These are phyloP conservation scores for Sapayoa aenigma DNA, from an alignment of 2,113 vertebrate species.

Conservation along the genomic window DNA sequence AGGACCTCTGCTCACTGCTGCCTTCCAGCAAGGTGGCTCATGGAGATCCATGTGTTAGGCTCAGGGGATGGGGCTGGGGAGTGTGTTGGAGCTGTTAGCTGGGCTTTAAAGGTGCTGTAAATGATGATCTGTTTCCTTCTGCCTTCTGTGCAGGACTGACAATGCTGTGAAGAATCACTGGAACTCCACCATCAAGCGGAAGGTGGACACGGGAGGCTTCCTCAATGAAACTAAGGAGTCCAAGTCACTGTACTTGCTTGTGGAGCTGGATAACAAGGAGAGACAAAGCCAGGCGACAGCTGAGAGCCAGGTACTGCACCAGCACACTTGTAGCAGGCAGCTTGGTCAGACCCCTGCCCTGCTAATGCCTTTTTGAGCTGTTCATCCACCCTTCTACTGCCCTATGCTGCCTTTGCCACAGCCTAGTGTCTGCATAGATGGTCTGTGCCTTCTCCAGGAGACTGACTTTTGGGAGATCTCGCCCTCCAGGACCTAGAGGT, in stretches of 20 bases:
- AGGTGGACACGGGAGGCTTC: conserved; percentile 90
- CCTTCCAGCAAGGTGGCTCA: background rate
- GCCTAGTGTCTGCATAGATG: background rate
- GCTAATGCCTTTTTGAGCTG: background rate
- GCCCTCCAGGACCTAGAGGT: background rate
- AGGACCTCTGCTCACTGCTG: background rate
- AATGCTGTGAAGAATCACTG: conserved; percentile 99
- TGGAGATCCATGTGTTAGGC: background rate
- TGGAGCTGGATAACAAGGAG: conserved; percentile 83
- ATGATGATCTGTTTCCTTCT: background rate
- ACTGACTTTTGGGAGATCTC: background rate
- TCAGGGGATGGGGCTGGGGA: background rate
- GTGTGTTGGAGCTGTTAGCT: background rate
- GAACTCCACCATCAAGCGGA: conserved; percentile 98
- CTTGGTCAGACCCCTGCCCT: background rate
- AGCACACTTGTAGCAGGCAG: background rate
- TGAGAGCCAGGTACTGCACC: conserved; percentile 66
- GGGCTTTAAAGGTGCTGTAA: background rate
- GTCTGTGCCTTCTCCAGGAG: background rate
- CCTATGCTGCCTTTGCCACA: fast-evolving
- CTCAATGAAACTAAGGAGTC: conserved; percentile 76
- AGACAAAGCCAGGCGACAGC: background rate
- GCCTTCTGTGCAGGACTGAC: conserved; percentile 81
- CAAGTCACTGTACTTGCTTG: conserved; percentile 61
- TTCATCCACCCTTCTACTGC: background rate